These are phyloP conservation scores for Callospermophilus lateralis DNA, from an alignment of 2,113 vertebrate genomes.

Conservation along the genomic window DNA sequence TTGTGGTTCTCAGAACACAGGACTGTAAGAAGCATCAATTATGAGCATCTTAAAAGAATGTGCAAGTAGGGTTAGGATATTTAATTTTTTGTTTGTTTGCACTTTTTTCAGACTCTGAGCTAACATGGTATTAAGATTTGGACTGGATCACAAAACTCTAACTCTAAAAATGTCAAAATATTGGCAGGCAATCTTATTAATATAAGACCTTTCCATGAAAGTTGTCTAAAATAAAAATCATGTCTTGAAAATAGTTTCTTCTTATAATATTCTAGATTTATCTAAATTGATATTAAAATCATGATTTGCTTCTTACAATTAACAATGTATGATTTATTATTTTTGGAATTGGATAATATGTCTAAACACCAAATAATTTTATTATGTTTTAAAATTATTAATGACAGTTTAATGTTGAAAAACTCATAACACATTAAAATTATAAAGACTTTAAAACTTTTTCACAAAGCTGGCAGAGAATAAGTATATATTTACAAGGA, in stretches of 20 bases:
- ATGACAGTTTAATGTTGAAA: conserved; percentile 81
- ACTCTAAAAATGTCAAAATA: conserved; percentile 50
- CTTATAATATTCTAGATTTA: conserved; percentile 83
- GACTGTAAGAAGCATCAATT: neutral
- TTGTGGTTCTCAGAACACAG: neutral
- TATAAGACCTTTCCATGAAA: conserved; percentile 39
- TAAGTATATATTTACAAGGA: neutral
- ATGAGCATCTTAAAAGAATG: conserved; percentile 27
- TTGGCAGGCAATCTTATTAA: conserved; percentile 27
- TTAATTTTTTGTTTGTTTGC: conserved; percentile 19
- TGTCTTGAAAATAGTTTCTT: conserved; percentile 81
- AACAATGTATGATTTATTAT: conserved; percentile 84
- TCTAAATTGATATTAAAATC: conserved; percentile 83
- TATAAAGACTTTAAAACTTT: conserved; percentile 83
- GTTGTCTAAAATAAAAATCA: conserved; percentile 49
- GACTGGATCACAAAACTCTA: conserved; percentile 15
- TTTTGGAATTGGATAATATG: conserved; percentile 82
- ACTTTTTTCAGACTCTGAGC: conserved; percentile 25
- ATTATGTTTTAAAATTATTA: conserved; percentile 40
- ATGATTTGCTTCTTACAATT: conserved; percentile 82
- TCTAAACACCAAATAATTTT: conserved; percentile 80
- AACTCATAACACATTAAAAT: conserved; percentile 85
- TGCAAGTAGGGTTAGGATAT: neutral
- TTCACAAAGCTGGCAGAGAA: conserved; percentile 46
- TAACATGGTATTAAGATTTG: conserved; percentile 36